phyloP scores from a whole-genome alignment of 2,888 invertebrate genomes.

The Loripinus fragilis region DNA sequence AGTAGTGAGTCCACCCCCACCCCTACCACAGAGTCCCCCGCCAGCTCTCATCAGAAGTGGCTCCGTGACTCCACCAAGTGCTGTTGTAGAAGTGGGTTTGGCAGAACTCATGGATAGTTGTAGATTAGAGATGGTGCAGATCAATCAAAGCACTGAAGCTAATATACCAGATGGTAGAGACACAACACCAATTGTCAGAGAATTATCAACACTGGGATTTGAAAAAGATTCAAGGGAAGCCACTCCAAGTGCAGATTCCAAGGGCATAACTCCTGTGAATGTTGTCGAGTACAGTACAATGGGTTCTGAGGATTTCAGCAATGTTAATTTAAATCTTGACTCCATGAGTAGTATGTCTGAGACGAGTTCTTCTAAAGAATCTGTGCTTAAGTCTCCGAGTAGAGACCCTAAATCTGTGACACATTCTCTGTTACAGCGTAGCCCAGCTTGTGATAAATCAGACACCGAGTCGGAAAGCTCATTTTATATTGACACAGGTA shows the following conservation, averaged over 20 bases:
- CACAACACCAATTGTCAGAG: slow-evolving; percentile 31
- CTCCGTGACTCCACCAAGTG: slow-evolving; percentile 8
- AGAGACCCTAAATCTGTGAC: neutral
- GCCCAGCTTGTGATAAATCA: slow-evolving; percentile 17
- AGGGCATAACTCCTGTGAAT: slow-evolving; percentile 32
- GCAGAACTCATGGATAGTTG: slow-evolving; percentile 65
- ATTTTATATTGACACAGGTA: slow-evolving; percentile 23
- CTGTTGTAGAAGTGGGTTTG: slow-evolving; percentile 45
- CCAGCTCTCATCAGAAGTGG: slow-evolving; percentile 40
- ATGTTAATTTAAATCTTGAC: neutral
- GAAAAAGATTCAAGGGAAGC: slow-evolving; percentile 40
- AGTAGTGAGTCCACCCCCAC: slow-evolving; percentile 57
- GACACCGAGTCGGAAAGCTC: slow-evolving; percentile 38
- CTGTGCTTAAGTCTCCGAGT: neutral
- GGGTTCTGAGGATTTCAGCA: slow-evolving; percentile 12
- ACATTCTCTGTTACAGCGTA: neutral
- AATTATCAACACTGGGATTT: neutral
- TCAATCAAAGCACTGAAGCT: slow-evolving; percentile 31
- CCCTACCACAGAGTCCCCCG: slow-evolving; percentile 64
- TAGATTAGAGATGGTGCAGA: slow-evolving; percentile 58
- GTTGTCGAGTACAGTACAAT: slow-evolving; percentile 15
- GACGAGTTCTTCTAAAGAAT: neutral
- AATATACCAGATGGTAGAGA: slow-evolving; percentile 36
- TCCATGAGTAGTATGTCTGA: neutral
- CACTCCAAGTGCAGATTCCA: slow-evolving; percentile 24